Evolutionary conservation across 2,797 vertebrate genomes (phyloP).

Genomic region (Pipistrellus pygmaeus): DNA sequence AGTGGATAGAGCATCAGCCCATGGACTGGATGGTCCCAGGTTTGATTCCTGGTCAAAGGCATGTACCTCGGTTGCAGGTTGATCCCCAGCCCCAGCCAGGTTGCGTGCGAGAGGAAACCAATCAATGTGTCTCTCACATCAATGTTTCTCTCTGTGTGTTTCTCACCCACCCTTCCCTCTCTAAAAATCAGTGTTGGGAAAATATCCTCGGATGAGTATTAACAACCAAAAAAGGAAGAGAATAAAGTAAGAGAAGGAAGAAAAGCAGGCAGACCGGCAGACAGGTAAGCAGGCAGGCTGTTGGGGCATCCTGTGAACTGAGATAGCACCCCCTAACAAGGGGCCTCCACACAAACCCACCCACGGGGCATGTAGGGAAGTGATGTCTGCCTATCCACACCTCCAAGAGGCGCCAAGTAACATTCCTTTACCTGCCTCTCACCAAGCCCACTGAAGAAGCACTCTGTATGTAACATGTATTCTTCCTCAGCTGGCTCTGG

Average conservation of each 20-base stretch:
- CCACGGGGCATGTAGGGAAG: constrained; percentile 60
- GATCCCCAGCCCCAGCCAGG: too few species aligned
- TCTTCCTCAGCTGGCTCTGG: constrained; percentile 84
- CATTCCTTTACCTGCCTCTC: constrained; percentile 83
- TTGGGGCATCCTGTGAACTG: constrained; percentile 73
- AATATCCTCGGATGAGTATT: too few species aligned
- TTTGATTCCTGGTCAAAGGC: too few species aligned
- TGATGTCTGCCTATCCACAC: constrained; percentile 81
- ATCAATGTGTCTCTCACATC: too few species aligned
- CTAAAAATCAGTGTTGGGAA: too few species aligned
- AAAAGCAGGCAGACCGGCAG: not conserved
- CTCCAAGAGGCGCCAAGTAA: constrained; percentile 81
- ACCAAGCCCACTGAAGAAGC: constrained; percentile 80
- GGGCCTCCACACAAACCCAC: constrained; percentile 15
- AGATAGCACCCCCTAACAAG: constrained; percentile 83
- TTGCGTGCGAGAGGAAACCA: too few species aligned
- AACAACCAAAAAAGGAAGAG: not conserved
- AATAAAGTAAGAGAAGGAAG: not conserved
- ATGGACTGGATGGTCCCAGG: too few species aligned
- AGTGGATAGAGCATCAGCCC: too few species aligned
- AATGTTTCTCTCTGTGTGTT: too few species aligned
- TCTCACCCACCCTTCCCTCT: too few species aligned
- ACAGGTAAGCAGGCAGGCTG: not conserved
- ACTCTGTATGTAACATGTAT: constrained; percentile 83
- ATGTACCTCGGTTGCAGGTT: too few species aligned